These are phyloP conservation scores for Enteromius thamalakanensis DNA, from an alignment of 2,797 vertebrate genomes.

Conservation along the genomic window DNA sequence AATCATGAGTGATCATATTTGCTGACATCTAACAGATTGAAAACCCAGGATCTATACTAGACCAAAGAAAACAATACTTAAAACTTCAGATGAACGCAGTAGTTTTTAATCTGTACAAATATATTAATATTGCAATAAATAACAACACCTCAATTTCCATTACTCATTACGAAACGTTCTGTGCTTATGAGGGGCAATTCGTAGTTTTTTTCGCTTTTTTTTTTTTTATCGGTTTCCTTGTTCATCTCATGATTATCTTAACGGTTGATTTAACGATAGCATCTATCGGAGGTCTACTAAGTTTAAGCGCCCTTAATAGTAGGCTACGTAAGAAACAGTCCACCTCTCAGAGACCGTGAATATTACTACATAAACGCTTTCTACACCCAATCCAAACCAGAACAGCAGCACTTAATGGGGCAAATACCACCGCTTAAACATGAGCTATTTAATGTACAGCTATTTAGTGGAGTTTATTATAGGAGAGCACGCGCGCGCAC, in stretches of 20 bases:
- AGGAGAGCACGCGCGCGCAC: background rate
- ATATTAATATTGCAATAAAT: background rate
- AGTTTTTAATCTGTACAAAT: background rate
- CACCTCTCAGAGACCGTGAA: background rate
- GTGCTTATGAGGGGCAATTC: background rate
- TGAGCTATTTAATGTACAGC: background rate
- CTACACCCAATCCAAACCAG: background rate
- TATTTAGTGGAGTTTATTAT: constrained; percentile 43
- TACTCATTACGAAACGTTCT: background rate
- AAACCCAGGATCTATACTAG: background rate
- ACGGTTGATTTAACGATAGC: background rate
- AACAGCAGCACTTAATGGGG: background rate
- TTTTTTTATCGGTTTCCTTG: background rate
- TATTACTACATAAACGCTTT: background rate
- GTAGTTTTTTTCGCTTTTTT: no score
- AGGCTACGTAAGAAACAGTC: background rate
- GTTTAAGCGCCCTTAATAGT: constrained; percentile 5
- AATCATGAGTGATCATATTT: background rate
- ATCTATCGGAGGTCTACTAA: background rate
- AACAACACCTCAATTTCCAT: background rate
- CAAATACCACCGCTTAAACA: background rate
- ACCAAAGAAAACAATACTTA: constrained; percentile 2
- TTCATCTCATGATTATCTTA: background rate
- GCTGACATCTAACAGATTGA: background rate
- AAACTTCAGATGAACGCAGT: no score